A percentile compares a stretch with the other conserved stretches of the same genome.
Evolutionary conservation across 2,888 invertebrate species (phyloP).

Genomic region (Pseudolycoriella hygida): DNA sequence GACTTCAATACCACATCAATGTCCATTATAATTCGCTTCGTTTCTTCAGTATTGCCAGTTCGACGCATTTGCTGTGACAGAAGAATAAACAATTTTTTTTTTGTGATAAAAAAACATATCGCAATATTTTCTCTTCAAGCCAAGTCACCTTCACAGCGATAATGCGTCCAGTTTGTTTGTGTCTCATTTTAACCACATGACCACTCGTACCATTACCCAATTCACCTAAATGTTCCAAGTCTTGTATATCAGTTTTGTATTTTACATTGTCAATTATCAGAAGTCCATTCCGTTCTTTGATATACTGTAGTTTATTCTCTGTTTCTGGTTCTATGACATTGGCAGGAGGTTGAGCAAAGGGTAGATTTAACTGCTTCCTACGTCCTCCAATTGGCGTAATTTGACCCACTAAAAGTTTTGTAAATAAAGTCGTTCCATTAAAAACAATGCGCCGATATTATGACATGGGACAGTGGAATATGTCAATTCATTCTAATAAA

Average conservation of each 20-base stretch:
- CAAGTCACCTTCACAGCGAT: slow-evolving; percentile 76
- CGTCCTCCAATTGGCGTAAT: slow-evolving; percentile 35
- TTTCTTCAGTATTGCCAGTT: slow-evolving; percentile 91
- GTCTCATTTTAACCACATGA: slow-evolving; percentile 92
- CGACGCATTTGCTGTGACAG: slow-evolving; percentile 76
- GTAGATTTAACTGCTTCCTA: slow-evolving; percentile 35
- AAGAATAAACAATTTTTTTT: slow-evolving; percentile 5
- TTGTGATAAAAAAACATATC: slow-evolving; percentile 1
- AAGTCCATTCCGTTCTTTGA: slow-evolving; percentile 84
- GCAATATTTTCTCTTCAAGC: not conserved
- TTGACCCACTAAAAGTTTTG: slow-evolving; percentile 16
- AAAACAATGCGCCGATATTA: too few species aligned
- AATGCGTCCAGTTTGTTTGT: slow-evolving; percentile 64
- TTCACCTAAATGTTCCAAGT: slow-evolving; percentile 72
- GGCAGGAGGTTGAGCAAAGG: slow-evolving; percentile 40
- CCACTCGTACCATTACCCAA: slow-evolving; percentile 93
- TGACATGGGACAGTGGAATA: too few species aligned
- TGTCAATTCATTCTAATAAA: too few species aligned
- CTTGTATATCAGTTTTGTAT: slow-evolving; percentile 66
- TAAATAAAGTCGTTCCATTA: not conserved
- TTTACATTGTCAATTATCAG: slow-evolving; percentile 62
- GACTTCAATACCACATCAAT: slow-evolving; percentile 95
- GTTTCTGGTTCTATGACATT: slow-evolving; percentile 40
- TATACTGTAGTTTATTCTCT: slow-evolving; percentile 75
- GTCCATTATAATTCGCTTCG: slow-evolving; percentile 97